Conservation (phyloP, 2,888 invertebrate genomes). For the Trichacis sp. region DNA sequence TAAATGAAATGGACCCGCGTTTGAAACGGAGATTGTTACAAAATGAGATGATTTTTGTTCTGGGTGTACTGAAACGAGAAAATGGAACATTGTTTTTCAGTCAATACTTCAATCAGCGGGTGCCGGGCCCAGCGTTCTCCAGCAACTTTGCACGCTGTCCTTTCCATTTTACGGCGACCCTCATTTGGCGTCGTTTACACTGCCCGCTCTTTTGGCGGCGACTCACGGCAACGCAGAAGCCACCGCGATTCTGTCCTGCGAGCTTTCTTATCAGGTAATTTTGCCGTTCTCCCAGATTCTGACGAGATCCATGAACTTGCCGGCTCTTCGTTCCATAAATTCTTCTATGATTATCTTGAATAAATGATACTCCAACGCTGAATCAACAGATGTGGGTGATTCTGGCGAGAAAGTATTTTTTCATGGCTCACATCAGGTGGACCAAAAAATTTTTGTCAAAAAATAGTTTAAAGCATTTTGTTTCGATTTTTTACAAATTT, state of each 20-base stretch:
- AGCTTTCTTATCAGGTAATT: conserved; percentile 74
- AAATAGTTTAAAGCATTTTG: conserved; percentile 10
- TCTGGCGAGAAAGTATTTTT: no score
- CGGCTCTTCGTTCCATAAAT: background rate
- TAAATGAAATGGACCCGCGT: no score
- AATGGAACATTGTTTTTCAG: conserved; percentile 68
- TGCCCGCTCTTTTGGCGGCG: conserved; percentile 84
- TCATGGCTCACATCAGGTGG: no score
- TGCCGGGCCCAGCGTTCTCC: conserved; percentile 82
- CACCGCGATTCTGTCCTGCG: conserved; percentile 80
- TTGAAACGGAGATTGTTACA: no score
- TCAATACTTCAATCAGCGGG: conserved; percentile 79
- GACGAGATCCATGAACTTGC: background rate
- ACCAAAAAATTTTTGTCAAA: no score
- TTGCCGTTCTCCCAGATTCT: background rate
- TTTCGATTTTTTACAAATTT: no score
- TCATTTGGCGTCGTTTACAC: conserved; percentile 77
- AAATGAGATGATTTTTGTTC: no score
- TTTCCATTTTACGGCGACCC: conserved; percentile 88
- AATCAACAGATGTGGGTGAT: no score
- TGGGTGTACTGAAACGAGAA: background rate
- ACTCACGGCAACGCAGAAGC: conserved; percentile 78
- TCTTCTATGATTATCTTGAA: background rate
- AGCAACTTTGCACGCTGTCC: conserved; percentile 86
- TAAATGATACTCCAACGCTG: no score